Evolutionary conservation across 2,113 vertebrate species (phyloP).

Genomic region (Cavia aperea): DNA sequence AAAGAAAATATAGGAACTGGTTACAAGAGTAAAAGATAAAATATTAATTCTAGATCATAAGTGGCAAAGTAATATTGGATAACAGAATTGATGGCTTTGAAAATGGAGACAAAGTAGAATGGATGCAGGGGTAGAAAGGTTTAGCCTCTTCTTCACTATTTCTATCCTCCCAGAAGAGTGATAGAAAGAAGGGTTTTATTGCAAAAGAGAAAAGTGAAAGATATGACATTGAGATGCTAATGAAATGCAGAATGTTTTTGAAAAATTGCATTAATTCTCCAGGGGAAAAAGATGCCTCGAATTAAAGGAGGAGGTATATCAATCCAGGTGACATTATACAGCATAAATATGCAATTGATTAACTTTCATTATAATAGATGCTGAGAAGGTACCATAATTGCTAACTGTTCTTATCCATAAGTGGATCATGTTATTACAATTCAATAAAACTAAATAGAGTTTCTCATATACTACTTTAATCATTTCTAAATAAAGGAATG

Average conservation of each 20-base stretch:
- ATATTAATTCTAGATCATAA: not conserved
- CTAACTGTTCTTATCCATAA: not conserved
- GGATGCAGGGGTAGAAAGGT: not conserved
- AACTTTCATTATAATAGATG: not conserved
- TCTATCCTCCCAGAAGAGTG: not conserved
- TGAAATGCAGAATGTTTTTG: not conserved
- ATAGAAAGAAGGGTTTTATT: not conserved
- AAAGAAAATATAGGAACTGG: not conserved
- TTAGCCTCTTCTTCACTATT: not conserved
- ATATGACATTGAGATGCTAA: not conserved
- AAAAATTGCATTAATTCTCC: conserved; percentile 10
- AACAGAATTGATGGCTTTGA: not conserved
- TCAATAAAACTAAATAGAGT: not conserved
- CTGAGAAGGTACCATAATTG: conserved; percentile 5
- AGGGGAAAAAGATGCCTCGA: not conserved
- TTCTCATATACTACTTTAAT: not conserved
- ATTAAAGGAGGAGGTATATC: not conserved
- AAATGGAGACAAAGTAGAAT: not conserved
- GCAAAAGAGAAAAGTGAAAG: conserved; percentile 4
- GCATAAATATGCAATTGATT: not conserved
- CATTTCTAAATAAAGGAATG: not conserved
- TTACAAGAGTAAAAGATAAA: not conserved
- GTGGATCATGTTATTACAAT: not conserved
- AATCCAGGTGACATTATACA: not conserved
- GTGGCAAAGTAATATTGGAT: not conserved